Evolutionary conservation across 1,140 invertebrate species (phyloP).

Genomic region (Camponotus floridanus): DNA sequence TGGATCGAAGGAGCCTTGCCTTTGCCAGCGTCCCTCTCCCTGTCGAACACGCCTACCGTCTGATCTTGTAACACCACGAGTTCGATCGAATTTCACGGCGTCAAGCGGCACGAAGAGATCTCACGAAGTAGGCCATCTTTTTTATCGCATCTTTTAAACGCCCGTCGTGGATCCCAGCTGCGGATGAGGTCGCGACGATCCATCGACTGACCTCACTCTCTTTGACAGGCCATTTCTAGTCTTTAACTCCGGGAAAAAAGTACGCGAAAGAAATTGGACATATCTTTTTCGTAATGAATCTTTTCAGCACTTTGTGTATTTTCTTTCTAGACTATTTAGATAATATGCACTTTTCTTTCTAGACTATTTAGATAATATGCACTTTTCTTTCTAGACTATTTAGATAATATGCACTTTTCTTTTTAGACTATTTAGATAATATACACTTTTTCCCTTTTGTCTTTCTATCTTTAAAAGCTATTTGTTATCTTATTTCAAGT

Average conservation of each 20-base stretch:
- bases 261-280: slow-evolving; percentile 7
- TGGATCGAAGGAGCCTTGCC: slow-evolving; percentile 26
- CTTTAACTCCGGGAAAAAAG: slow-evolving; percentile 15
- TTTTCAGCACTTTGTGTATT: slow-evolving; percentile 29
- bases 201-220: slow-evolving; percentile 46
- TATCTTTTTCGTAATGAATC: slow-evolving; percentile 32
- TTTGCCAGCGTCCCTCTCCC: slow-evolving; percentile 50
- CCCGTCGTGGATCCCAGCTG: slow-evolving; percentile 47
- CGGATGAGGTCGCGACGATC: slow-evolving; percentile 33
- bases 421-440: slow-evolving; percentile 15
- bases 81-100: slow-evolving; percentile 74
- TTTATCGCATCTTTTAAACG: slow-evolving; percentile 60
- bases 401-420: slow-evolving; percentile 12
- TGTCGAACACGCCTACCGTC: slow-evolving; percentile 70
- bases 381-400: neutral
- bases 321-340: slow-evolving; percentile 8
- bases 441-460: neutral
- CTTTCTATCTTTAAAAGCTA: slow-evolving; percentile 1
- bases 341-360: slow-evolving; percentile 8
- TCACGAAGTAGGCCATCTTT: slow-evolving; percentile 74
- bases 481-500: slow-evolving; percentile 38
- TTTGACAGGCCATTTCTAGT: slow-evolving; percentile 50
- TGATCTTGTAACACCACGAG: slow-evolving; percentile 66
- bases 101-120: slow-evolving; percentile 62
- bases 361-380: slow-evolving; percentile 13